Percentiles rank a stretch among this genome's conserved stretches.
Conservation (phyloP, 2,113 vertebrate species). For the Pyxicephalus adspersus region DNA sequence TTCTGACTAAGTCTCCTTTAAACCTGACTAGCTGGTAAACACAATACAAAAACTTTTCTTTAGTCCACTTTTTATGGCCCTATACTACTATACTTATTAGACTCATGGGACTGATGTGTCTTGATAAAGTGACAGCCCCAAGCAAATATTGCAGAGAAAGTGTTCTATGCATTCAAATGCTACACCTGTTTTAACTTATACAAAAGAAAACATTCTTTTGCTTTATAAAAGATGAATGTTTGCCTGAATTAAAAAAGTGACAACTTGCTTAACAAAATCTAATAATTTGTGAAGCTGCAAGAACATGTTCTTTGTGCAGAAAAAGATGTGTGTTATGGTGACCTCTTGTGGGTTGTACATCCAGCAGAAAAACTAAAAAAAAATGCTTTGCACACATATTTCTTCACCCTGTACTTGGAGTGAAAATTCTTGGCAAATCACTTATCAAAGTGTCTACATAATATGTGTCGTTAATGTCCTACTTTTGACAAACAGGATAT, state of each 20-base stretch:
- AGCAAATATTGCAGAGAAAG: not conserved
- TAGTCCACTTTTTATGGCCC: no score
- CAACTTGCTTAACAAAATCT: not conserved
- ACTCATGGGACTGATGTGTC: no score
- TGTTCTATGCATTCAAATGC: no score
- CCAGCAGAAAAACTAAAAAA: not conserved
- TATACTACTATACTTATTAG: no score
- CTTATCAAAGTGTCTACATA: constrained; percentile 25
- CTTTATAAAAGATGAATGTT: no score
- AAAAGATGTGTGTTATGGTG: constrained; percentile 23
- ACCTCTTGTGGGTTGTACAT: constrained; percentile 33
- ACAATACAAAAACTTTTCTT: no score
- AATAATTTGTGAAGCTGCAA: not conserved
- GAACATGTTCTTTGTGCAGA: not conserved
- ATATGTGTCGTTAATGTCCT: constrained; percentile 41
- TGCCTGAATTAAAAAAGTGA: no score
- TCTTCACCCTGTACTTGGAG: not conserved
- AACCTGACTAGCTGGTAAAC: no score
- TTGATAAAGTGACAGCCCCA: no score
- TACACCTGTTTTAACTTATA: no score
- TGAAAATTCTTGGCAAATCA: constrained; percentile 34
- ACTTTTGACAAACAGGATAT: constrained; percentile 40
- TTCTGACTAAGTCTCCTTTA: no score
- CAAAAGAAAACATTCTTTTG: no score
- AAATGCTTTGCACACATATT: constrained; percentile 10